These are phyloP conservation scores for Apus apus DNA, from an alignment of 2,113 vertebrate genomes.

Conservation along the genomic window DNA sequence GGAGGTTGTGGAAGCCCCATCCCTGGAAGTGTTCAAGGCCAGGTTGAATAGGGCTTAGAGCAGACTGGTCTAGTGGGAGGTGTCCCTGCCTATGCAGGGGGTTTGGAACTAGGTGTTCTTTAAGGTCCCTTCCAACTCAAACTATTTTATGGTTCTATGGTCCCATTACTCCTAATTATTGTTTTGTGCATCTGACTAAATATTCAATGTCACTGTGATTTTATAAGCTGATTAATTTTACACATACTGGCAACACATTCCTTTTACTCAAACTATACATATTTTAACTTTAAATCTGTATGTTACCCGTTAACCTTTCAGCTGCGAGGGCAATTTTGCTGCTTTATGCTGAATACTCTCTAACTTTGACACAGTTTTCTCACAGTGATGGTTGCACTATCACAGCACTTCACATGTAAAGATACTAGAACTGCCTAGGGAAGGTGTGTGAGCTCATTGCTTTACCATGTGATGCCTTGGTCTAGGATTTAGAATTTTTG, in stretches of 20 bases:
- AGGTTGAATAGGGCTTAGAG: too few relatives aligned
- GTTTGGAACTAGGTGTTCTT: too few relatives aligned
- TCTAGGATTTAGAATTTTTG: background rate
- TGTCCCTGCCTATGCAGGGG: too few relatives aligned
- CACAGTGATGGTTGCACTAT: background rate
- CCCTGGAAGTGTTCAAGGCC: too few relatives aligned
- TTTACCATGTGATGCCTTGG: background rate
- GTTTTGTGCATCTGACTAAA: background rate
- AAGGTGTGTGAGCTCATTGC: background rate
- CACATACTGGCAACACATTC: background rate
- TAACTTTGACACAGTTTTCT: background rate
- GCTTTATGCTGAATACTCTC: background rate
- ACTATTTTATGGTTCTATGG: too few relatives aligned
- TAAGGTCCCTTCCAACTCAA: too few relatives aligned
- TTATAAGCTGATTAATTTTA: conserved; percentile 12
- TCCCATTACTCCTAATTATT: conserved; percentile 13
- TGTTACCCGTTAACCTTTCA: background rate
- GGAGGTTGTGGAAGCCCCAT: too few relatives aligned
- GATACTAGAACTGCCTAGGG: background rate
- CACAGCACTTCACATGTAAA: background rate
- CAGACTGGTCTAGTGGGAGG: too few relatives aligned
- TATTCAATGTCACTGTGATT: background rate
- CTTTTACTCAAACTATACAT: background rate
- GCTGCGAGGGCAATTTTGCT: background rate
- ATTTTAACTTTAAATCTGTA: background rate